Percentiles rank a stretch among this genome's conserved stretches.
phyloP scores from a whole-genome alignment of 2,888 invertebrate genomes.

The Notodonta ziczac region DNA sequence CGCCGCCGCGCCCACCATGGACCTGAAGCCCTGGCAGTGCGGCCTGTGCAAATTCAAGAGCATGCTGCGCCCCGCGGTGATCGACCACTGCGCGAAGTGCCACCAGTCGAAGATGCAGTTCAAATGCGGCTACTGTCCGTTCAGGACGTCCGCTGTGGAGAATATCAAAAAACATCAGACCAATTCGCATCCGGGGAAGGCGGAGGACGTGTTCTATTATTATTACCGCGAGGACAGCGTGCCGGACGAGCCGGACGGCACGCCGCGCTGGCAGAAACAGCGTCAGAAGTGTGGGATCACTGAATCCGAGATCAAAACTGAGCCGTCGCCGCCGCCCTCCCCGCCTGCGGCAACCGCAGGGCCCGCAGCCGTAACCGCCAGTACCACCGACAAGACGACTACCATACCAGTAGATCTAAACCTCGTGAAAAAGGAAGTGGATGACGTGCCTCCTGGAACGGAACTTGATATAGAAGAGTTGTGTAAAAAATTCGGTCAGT shows the following conservation, averaged over 20 bases:
- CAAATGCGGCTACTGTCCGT: constrained; percentile 88
- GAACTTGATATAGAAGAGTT: constrained; percentile 56
- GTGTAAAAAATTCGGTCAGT: constrained; percentile 59
- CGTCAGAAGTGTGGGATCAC: constrained; percentile 42
- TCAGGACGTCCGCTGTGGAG: constrained; percentile 77
- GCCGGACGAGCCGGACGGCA: constrained; percentile 60
- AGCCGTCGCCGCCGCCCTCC: constrained; percentile 29
- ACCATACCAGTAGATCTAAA: constrained; percentile 52
- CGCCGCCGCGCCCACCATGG: constrained; percentile 65
- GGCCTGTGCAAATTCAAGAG: constrained; percentile 87
- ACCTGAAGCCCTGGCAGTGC: constrained; percentile 88
- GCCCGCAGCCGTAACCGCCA: constrained; percentile 5
- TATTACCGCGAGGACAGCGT: constrained; percentile 80
- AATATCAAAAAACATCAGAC: constrained; percentile 86
- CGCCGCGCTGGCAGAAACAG: constrained; percentile 67
- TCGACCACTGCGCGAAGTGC: constrained; percentile 81
- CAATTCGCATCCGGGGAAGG: constrained; percentile 80
- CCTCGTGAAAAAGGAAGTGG: constrained; percentile 66
- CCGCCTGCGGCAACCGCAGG: constrained; percentile 20
- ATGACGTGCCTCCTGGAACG: constrained; percentile 19
- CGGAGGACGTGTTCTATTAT: constrained; percentile 72
- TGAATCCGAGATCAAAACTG: constrained; percentile 55
- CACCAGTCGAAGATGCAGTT: constrained; percentile 89
- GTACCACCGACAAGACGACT: not conserved
- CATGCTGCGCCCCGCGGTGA: constrained; percentile 84